Base-by-base conservation (phyloP, 2,113 vertebrate genomes). In the Boulengeromyrus knoepffleri region DNA sequence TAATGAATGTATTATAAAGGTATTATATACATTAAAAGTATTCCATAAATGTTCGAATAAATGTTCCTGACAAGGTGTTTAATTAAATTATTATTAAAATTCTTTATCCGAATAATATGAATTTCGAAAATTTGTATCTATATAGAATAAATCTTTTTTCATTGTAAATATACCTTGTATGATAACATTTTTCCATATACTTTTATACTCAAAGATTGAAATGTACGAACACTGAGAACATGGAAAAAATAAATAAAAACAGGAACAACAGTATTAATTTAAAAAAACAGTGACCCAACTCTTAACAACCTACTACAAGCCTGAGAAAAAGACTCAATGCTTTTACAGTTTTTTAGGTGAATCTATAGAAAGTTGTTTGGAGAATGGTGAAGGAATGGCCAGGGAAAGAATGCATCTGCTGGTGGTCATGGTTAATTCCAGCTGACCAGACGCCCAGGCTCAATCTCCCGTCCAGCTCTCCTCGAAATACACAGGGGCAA, bases 401-500 rank as follows among this genome's bases (percentile, higher is more conserved):
- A 50, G 7, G 46, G 91, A 93, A 92, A 91, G 93, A 92, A 95
- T 88, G 94, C 94, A 95, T 95, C 95, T 95, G 93, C 90, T 94
- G 93, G 92, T 94, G 95, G 93, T 93, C 95, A 93, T 95, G 94
- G 93, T 92, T 96, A 95, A 96, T 93, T 96, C 94, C 94, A 91
- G 94, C 92, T 94, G 93, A 90, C 87, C 92, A 89, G 91, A 90
- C 90, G 92, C 93, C n/a, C 47, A 74, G 12, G 31, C 12, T 5
- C 31, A 36, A 74, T 10, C 31, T 39, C 3, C 31, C 31, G 3
- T 8, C 50, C 36, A 39, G 49, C 31, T 27, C 92, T 93, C 95
- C 97, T 97, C 96, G 95, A 96, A 97, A 95, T 93, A 93, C 95
- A 95, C 95, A 92, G 92, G 93, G 94, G 94, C 93, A 91, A 94